These are phyloP conservation scores for Ephialtes manifestator DNA, from an alignment of 2,888 invertebrate genomes.

Conservation along the genomic window DNA sequence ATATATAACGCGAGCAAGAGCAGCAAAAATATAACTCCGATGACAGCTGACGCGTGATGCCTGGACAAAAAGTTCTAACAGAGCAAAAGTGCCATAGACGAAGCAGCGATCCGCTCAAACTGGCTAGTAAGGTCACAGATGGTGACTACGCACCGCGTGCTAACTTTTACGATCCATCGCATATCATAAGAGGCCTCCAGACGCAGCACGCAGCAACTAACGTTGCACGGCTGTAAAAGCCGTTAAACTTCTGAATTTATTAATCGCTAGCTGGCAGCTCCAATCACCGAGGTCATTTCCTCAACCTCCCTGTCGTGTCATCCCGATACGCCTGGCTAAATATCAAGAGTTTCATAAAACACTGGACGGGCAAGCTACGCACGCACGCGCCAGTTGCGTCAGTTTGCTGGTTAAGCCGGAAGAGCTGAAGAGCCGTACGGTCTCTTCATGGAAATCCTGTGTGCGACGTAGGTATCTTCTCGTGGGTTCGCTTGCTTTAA, in stretches of 20 bases:
- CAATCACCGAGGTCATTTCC: slow-evolving; percentile 54
- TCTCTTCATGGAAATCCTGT: slow-evolving; percentile 62
- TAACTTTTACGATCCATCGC: slow-evolving; percentile 38
- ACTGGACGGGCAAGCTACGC: background rate
- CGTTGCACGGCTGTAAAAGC: background rate
- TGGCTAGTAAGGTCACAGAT: slow-evolving; percentile 60
- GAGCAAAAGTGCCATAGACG: slow-evolving; percentile 4
- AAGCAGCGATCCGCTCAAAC: slow-evolving; percentile 34
- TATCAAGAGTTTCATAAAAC: slow-evolving; percentile 40
- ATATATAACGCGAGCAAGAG: background rate
- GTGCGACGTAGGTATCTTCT: slow-evolving; percentile 33
- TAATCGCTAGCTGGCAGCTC: slow-evolving; percentile 26
- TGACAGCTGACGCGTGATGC: slow-evolving; percentile 75
- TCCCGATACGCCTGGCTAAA: slow-evolving; percentile 54
- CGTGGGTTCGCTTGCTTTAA: slow-evolving; percentile 66
- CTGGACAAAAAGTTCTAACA: slow-evolving; percentile 37
- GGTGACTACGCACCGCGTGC: slow-evolving; percentile 40
- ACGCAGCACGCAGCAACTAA: background rate
- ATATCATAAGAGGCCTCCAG: background rate
- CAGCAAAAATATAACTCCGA: slow-evolving; percentile 67
- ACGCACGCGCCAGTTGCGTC: slow-evolving; percentile 27
- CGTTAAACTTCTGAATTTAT: slow-evolving; percentile 21
- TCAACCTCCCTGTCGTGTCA: slow-evolving; percentile 49
- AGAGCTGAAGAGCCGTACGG: slow-evolving; percentile 47
- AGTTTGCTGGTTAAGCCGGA: slow-evolving; percentile 56